Base-by-base conservation (phyloP, 1,140 invertebrate genomes). In the Arctopsyche grandis region DNA sequence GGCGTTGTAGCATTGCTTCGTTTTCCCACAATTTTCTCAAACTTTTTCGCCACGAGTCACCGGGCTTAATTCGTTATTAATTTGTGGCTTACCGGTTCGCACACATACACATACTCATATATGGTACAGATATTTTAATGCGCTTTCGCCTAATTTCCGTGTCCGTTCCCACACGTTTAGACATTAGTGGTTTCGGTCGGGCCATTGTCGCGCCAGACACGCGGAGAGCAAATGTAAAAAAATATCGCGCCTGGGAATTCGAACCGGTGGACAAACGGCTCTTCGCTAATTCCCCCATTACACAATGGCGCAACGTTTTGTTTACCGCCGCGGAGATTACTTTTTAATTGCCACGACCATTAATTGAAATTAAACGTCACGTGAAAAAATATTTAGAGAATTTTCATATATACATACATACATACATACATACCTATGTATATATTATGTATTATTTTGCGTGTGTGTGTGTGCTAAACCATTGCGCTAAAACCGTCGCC, bases 121-220 rank as follows among this genome's bases (percentile, higher is more conserved):
- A 19, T 69, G 76, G 5, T 26, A 63, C 58, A 69, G 52, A 52
- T 77, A 77, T 69, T 77, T 69, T 69, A 77, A 77, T 60, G 69
- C 10, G 60, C 79, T 77, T 77, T 82, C 81, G 78, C 63, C 76
- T 82, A 82, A 80, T 82, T 82, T 80, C 69, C 66, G 21, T 38
- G 48, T 38, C 19, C 46, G 76, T 82, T 82, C 81, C 76, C 81
- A 82, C 81, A 80, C 78, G 70, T 82, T 80, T 38, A 80, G 81
- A 26, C 74, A 73, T 73, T 80, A 80, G 78, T 66, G 81, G 75
- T 82, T 70, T 81, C 69, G 43, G 69, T 69, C 26, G 22, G 5
- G 44, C 48, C 75, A 66, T 81, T 74, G 46, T 66, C 22, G 21
- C 21, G 16, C 48, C 12, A 52, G 16, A 52, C 48, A 52, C 48